Evolutionary conservation across 2,797 vertebrate species (phyloP).

Genomic region (Crypturellus tataupa): DNA sequence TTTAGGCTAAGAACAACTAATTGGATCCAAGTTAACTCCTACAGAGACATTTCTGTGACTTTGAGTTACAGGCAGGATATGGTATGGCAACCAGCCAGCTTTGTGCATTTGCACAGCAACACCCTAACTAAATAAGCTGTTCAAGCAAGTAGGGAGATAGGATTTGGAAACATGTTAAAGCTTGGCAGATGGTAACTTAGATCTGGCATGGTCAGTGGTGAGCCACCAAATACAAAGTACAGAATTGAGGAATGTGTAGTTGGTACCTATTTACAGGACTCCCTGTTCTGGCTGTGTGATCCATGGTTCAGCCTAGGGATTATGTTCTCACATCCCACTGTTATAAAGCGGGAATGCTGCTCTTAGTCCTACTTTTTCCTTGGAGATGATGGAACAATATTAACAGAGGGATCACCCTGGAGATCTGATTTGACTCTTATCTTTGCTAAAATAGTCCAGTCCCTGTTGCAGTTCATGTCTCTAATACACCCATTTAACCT

Average conservation of each 20-base stretch:
- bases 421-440: not conserved
- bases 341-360: not conserved
- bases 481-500: too few relatives aligned
- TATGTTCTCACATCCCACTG: not conserved
- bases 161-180: not conserved
- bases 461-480: not conserved
- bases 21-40: not conserved
- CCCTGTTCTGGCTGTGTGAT: not conserved
- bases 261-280: not conserved
- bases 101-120: not conserved
- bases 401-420: fast-evolving
- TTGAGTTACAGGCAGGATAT: not conserved
- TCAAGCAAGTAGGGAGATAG: not conserved
- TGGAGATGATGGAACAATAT: not conserved
- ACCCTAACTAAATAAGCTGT: not conserved
- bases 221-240: not conserved
- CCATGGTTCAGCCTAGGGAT: not conserved
- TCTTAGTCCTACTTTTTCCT: not conserved
- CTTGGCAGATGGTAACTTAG: not conserved
- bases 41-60: not conserved
- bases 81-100: not conserved
- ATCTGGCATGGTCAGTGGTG: not conserved
- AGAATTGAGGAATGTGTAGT: fast-evolving
- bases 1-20: not conserved
- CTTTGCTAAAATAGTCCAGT: not conserved